A percentile compares a stretch with the other conserved stretches of the same genome.
Evolutionary conservation across 2,888 invertebrate genomes (phyloP).

Genomic region (Stenodera caucasica): DNA sequence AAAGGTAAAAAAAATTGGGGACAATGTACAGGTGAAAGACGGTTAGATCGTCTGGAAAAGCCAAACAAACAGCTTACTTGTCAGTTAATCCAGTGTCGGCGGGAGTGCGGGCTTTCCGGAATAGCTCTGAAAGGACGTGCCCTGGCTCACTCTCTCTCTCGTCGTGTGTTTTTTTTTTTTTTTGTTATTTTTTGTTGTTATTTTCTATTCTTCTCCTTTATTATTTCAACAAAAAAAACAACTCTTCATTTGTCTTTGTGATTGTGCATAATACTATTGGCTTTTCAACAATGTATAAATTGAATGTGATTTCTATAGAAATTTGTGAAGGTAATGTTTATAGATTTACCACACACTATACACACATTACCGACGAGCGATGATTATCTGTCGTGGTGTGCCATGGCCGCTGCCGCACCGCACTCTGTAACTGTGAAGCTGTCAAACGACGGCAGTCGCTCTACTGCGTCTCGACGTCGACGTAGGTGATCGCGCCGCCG

Average conservation of each 20-base stretch:
- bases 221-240: slow-evolving; percentile 2
- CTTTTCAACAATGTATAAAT: too few species aligned
- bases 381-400: slow-evolving; percentile 23
- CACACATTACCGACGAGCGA: slow-evolving; percentile 27
- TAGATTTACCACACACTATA: too few species aligned
- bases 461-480: slow-evolving; percentile 40
- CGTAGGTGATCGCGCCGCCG: slow-evolving; percentile 41
- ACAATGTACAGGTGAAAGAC: slow-evolving; percentile 12
- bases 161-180: background rate
- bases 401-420: slow-evolving; percentile 36
- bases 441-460: slow-evolving; percentile 39
- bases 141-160: background rate
- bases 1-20: too few species aligned
- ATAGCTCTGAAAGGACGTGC: background rate
- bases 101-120: slow-evolving; percentile 8
- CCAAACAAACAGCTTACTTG: slow-evolving; percentile 20
- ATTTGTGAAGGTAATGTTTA: too few species aligned
- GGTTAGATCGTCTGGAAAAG: slow-evolving; percentile 8
- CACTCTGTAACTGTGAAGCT: slow-evolving; percentile 37
- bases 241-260: slow-evolving; percentile 7
- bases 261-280: too few species aligned
- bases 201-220: too few species aligned
- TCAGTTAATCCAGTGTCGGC: slow-evolving; percentile 14
- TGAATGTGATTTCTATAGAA: too few species aligned
- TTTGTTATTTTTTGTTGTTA: too few species aligned